A percentile compares a stretch with the other conserved stretches of the same genome.
Evolutionary conservation across 2,113 vertebrate genomes (phyloP).

Genomic region (Blennius ocellaris): DNA sequence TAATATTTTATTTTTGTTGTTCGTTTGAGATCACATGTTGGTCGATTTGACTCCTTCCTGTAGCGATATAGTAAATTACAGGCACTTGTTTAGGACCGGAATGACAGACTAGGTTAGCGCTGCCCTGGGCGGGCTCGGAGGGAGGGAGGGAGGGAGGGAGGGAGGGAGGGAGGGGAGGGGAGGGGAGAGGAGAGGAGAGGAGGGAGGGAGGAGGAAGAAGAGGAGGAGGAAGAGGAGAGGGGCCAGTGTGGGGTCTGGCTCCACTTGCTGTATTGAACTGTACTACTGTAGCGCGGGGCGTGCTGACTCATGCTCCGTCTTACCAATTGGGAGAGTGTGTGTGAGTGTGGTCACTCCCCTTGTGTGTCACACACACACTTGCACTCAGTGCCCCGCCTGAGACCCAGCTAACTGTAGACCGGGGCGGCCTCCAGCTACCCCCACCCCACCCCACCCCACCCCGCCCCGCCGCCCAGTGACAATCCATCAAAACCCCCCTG

Average conservation of each 20-base stretch:
- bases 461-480: conserved; percentile 59
- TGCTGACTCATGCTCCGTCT: conserved; percentile 86
- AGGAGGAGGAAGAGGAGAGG: conserved; percentile 43
- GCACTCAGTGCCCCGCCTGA: conserved; percentile 81
- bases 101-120: conserved; percentile 61
- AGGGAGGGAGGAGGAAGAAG: conserved; percentile 33
- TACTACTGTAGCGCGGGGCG: conserved; percentile 75
- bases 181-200: conserved; percentile 30
- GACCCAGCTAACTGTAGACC: conserved; percentile 77
- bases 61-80: conserved; percentile 51
- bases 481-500: conserved; percentile 78
- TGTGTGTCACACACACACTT: conserved; percentile 77
- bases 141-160: conserved; percentile 31
- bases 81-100: conserved; percentile 64
- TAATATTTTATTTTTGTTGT: background rate
- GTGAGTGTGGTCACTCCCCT: conserved; percentile 81
- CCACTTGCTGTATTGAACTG: conserved; percentile 71
- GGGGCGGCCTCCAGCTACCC: conserved; percentile 23
- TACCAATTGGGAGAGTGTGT: conserved; percentile 78
- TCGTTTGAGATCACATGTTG: background rate
- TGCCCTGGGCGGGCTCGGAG: conserved; percentile 64
- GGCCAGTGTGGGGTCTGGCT: conserved; percentile 77
- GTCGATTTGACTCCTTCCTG: conserved; percentile 15
- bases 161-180: conserved; percentile 30
- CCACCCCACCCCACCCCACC: conserved; percentile 37